Evolutionary conservation across 2,888 invertebrate species (phyloP).

Genomic region (Pammene aurita): DNA sequence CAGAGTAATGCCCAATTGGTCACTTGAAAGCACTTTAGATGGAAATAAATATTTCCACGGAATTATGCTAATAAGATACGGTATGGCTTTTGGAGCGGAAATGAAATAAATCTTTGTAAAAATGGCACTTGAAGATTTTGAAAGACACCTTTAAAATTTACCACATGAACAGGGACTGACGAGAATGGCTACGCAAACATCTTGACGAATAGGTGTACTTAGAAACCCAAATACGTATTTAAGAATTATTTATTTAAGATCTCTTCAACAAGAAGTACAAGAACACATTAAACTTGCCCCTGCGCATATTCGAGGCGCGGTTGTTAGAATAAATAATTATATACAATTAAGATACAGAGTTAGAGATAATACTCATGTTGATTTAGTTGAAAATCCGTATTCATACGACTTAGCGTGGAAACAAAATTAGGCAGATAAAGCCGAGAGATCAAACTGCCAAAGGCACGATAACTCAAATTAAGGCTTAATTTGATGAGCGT

Average conservation of each 20-base stretch:
- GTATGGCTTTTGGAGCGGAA: slow-evolving; percentile 8
- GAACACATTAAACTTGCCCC: slow-evolving; percentile 25
- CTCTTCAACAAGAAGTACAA: slow-evolving; percentile 36
- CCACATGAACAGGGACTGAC: slow-evolving; percentile 32
- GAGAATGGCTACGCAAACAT: slow-evolving; percentile 31
- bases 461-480: slow-evolving; percentile 43
- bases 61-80: slow-evolving; percentile 17
- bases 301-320: slow-evolving; percentile 15
- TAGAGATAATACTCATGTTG: slow-evolving; percentile 20
- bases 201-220: slow-evolving; percentile 19
- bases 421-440: slow-evolving; percentile 34
- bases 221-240: slow-evolving; percentile 32
- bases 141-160: slow-evolving; percentile 9
- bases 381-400: slow-evolving; percentile 33
- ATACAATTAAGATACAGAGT: slow-evolving; percentile 38
- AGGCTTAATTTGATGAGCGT: slow-evolving; percentile 46
- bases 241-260: slow-evolving; percentile 36
- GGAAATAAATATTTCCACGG: slow-evolving; percentile 3
- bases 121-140: not conserved
- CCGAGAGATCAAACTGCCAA: slow-evolving; percentile 44
- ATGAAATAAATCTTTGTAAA: slow-evolving; percentile 10
- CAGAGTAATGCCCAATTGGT: slow-evolving; percentile 25
- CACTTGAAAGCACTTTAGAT: not conserved
- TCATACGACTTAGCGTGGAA: slow-evolving; percentile 24
- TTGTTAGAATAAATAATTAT: slow-evolving; percentile 30